These are phyloP conservation scores for Trissolcus basalis DNA, from an alignment of 1,140 invertebrate genomes.

Conservation along the genomic window DNA sequence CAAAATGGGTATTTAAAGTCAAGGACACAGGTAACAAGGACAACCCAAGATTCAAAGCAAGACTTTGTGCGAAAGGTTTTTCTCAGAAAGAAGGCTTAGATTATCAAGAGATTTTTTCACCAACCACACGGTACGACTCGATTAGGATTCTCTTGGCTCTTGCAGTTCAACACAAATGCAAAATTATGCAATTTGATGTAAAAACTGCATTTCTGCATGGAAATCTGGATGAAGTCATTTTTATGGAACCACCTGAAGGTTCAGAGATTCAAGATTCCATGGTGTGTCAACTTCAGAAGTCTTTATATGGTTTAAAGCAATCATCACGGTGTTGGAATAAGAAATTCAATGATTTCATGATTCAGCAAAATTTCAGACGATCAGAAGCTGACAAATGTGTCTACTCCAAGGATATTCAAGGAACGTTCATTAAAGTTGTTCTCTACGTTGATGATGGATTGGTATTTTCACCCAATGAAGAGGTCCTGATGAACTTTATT, in stretches of 20 bases:
- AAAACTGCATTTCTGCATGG: slow-evolving; percentile 69
- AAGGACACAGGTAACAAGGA: slow-evolving; percentile 2
- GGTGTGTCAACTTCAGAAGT: slow-evolving; percentile 63
- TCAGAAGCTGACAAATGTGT: slow-evolving; percentile 25
- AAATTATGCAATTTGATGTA: slow-evolving; percentile 66
- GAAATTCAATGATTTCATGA: slow-evolving; percentile 26
- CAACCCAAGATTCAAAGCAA: slow-evolving; percentile 32
- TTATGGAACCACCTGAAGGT: slow-evolving; percentile 68
- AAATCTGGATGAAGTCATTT: slow-evolving; percentile 64
- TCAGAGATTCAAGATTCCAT: slow-evolving; percentile 26
- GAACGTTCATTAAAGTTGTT: slow-evolving; percentile 18
- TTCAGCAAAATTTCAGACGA: slow-evolving; percentile 12
- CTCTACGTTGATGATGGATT: slow-evolving; percentile 26
- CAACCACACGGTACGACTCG: slow-evolving; percentile 56
- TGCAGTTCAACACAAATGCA: slow-evolving; percentile 18
- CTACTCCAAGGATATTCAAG: slow-evolving; percentile 5
- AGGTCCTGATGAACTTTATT: too few relatives aligned
- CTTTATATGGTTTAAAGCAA: slow-evolving; percentile 73
- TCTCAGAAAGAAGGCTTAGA: slow-evolving; percentile 58
- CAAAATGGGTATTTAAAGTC: slow-evolving; percentile 62
- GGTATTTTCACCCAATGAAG: too few relatives aligned
- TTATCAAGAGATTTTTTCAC: slow-evolving; percentile 59
- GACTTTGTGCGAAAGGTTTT: slow-evolving; percentile 55
- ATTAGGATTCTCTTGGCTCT: slow-evolving; percentile 57
- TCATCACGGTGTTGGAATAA: slow-evolving; percentile 54